A percentile compares a stretch with the other conserved stretches of the same genome.
These are phyloP conservation scores for Lagorchestes hirsutus DNA, from an alignment of 2,797 vertebrate species.

Conservation along the genomic window DNA sequence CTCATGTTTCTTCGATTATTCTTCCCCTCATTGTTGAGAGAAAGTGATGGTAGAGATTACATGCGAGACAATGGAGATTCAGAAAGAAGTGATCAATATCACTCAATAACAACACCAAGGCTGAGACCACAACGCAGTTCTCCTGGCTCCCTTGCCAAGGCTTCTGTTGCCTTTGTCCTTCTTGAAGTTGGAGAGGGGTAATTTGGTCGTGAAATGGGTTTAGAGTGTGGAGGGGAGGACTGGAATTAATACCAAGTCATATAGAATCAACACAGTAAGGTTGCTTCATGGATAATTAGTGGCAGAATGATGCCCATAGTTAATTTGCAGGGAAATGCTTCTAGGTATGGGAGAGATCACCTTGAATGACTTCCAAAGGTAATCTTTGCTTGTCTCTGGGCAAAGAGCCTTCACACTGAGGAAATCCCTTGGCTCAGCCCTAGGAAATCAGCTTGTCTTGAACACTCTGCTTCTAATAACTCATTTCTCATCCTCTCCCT, in stretches of 20 bases:
- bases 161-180: background rate
- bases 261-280: background rate
- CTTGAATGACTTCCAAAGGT: background rate
- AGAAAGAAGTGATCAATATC: background rate
- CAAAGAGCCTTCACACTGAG: background rate
- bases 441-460: background rate
- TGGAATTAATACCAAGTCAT: background rate
- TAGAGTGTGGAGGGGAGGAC: background rate
- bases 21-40: background rate
- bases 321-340: background rate
- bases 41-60: background rate
- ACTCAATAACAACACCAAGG: background rate
- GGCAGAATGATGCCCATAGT: background rate
- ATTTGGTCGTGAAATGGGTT: background rate
- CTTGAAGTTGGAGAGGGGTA: background rate
- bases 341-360: background rate
- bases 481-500: background rate
- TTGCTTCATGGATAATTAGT: conserved; percentile 1
- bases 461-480: background rate
- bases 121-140: background rate
- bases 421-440: background rate
- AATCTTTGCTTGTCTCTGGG: background rate
- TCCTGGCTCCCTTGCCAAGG: background rate
- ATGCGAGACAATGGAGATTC: background rate
- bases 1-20: background rate